Percentiles rank a stretch among this genome's conserved stretches.
phyloP scores from a whole-genome alignment of 2,113 vertebrate genomes.

The Antechinus stuartii region DNA sequence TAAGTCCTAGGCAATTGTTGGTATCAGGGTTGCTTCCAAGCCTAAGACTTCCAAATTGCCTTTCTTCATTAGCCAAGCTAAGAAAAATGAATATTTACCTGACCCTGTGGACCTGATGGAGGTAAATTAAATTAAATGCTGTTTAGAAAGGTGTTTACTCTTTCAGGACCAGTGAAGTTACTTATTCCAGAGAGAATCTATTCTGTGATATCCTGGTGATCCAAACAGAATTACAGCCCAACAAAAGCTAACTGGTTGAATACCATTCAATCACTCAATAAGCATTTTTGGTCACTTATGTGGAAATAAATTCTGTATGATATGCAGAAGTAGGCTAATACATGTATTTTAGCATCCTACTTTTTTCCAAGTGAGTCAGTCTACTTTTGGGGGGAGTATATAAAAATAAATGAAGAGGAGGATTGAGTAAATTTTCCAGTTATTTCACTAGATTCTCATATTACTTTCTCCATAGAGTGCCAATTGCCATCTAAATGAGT shows the following conservation, averaged over 20 bases:
- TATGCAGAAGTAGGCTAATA: neutral
- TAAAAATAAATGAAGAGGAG: neutral
- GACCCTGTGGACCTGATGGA: neutral
- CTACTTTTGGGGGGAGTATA: neutral
- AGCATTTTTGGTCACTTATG: neutral
- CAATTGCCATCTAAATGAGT: neutral
- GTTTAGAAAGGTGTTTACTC: neutral
- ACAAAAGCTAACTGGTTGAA: neutral
- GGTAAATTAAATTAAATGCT: neutral
- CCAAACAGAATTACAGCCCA: neutral
- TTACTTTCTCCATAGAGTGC: neutral
- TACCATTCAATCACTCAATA: neutral
- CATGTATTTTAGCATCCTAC: neutral
- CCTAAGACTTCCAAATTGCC: neutral
- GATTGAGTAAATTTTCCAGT: neutral
- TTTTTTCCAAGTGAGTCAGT: neutral
- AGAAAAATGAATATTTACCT: slow-evolving; percentile 35
- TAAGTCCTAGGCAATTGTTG: slow-evolving; percentile 49
- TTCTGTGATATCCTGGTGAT: neutral
- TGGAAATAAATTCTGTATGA: neutral
- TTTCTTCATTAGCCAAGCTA: slow-evolving; percentile 24
- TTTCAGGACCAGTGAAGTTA: slow-evolving; percentile 23
- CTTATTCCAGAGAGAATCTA: neutral
- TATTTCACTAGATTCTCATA: neutral
- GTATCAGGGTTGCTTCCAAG: slow-evolving; percentile 54